These are phyloP conservation scores for Cynodonichthys magdalenae DNA, from an alignment of 2,797 vertebrate species.

Conservation along the genomic window DNA sequence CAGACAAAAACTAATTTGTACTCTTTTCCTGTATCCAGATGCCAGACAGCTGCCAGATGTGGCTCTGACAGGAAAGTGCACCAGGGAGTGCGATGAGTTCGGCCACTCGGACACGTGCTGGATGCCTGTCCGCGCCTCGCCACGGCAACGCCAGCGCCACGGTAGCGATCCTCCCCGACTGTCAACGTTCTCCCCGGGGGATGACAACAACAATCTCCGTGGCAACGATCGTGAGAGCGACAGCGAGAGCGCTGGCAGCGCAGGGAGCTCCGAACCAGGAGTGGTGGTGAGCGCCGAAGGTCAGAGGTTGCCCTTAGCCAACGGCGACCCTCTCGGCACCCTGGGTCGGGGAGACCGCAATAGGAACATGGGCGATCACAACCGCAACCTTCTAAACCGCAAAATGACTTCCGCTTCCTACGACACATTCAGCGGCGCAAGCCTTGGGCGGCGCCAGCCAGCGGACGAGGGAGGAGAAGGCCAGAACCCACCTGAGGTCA, in stretches of 20 bases:
- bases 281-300: slow-evolving; percentile 65
- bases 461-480: slow-evolving; percentile 81
- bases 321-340: slow-evolving; percentile 87
- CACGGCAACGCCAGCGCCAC: slow-evolving; percentile 87
- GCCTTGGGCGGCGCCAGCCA: slow-evolving; percentile 87
- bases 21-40: slow-evolving; percentile 76
- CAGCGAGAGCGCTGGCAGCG: slow-evolving; percentile 77
- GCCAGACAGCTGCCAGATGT: slow-evolving; percentile 96
- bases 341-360: slow-evolving; percentile 77
- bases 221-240: slow-evolving; percentile 81
- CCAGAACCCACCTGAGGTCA: slow-evolving; percentile 88
- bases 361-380: slow-evolving; percentile 89
- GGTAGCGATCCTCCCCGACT: slow-evolving; percentile 90
- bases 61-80: slow-evolving; percentile 95
- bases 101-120: slow-evolving; percentile 98
- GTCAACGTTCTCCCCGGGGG: slow-evolving; percentile 92
- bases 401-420: slow-evolving; percentile 96
- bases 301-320: slow-evolving; percentile 87
- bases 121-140: slow-evolving; percentile 93
- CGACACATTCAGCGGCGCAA: slow-evolving; percentile 93
- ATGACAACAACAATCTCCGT: slow-evolving; percentile 88
- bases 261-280: slow-evolving; percentile 76
- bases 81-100: slow-evolving; percentile 93
- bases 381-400: slow-evolving; percentile 94
- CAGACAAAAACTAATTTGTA: neutral